A percentile compares a stretch with the other conserved stretches of the same genome.
phyloP scores from a whole-genome alignment of 2,888 invertebrate genomes.

The Eupeodes luniger region DNA sequence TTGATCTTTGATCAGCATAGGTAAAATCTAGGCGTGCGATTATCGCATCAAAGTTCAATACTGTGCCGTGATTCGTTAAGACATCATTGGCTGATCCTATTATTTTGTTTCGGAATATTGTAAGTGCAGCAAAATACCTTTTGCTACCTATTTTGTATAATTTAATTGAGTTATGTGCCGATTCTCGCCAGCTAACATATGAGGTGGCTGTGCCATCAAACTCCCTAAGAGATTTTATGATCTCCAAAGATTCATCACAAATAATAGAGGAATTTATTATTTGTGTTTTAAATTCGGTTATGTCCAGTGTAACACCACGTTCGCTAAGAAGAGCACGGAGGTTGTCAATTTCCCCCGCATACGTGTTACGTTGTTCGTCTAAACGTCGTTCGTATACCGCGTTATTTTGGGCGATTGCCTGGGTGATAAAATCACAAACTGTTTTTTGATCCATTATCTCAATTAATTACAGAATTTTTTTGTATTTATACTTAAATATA shows the following conservation, averaged over 20 bases:
- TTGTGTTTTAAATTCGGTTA: background rate
- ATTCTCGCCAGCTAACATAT: slow-evolving; percentile 4
- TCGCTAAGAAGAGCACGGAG: no score
- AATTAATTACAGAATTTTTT: no score
- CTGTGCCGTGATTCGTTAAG: slow-evolving; percentile 48
- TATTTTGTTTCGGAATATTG: background rate
- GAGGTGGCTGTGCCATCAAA: background rate
- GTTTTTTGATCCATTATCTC: background rate
- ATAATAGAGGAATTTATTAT: background rate
- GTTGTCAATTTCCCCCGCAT: no score
- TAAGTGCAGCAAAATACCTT: slow-evolving; percentile 3
- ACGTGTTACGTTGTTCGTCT: no score
- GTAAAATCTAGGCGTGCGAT: slow-evolving; percentile 47
- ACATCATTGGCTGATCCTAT: background rate
- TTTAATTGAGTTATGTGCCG: background rate
- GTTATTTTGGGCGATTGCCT: no score
- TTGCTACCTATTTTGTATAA: background rate
- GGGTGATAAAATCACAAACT: no score
- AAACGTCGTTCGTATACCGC: no score
- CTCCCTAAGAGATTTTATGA: background rate
- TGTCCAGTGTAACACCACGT: background rate
- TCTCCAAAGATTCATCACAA: background rate
- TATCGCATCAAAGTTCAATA: slow-evolving; percentile 23
- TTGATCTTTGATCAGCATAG: slow-evolving; percentile 11
- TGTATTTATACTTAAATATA: no score